Conservation (phyloP, 2,797 vertebrate genomes). For the Macropodus opercularis region DNA sequence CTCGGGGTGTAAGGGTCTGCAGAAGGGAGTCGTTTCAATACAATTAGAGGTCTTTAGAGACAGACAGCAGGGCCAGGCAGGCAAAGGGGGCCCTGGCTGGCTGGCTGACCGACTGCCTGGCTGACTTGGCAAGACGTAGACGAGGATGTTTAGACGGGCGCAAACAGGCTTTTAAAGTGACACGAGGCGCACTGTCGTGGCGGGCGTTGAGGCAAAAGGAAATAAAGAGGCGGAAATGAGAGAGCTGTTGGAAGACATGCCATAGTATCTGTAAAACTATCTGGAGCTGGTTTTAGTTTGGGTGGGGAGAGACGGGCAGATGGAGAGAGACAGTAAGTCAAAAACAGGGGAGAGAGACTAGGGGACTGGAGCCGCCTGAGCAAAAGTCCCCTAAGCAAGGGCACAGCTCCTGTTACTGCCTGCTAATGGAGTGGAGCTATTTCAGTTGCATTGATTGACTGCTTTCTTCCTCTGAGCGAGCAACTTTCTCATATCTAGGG, state of each 20-base stretch:
- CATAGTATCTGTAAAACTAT: constrained; percentile 71
- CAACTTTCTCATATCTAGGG: constrained; percentile 84
- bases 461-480: constrained; percentile 84
- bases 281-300: constrained; percentile 67
- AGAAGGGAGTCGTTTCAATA: constrained; percentile 79
- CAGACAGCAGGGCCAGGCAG: constrained; percentile 53
- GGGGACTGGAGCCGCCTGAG: constrained; percentile 77
- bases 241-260: constrained; percentile 57
- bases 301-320: constrained; percentile 22
- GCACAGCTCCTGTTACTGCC: constrained; percentile 85
- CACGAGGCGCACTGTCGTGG: constrained; percentile 38
- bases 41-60: constrained; percentile 83
- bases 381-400: constrained; percentile 84
- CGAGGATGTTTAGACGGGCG: constrained; percentile 53
- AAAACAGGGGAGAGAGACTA: constrained; percentile 65
- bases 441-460: constrained; percentile 89
- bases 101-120: constrained; percentile 47
- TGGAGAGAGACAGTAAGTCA: constrained; percentile 60
- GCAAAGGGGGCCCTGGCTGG: constrained; percentile 58
- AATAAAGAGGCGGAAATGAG: constrained; percentile 64
- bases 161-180: constrained; percentile 66
- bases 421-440: constrained; percentile 87
- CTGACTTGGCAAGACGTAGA: constrained; percentile 57
- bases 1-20: constrained; percentile 74
- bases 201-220: constrained; percentile 57